Evolutionary conservation across 2,113 vertebrate genomes (phyloP).

Genomic region (Coturnix japonica): DNA sequence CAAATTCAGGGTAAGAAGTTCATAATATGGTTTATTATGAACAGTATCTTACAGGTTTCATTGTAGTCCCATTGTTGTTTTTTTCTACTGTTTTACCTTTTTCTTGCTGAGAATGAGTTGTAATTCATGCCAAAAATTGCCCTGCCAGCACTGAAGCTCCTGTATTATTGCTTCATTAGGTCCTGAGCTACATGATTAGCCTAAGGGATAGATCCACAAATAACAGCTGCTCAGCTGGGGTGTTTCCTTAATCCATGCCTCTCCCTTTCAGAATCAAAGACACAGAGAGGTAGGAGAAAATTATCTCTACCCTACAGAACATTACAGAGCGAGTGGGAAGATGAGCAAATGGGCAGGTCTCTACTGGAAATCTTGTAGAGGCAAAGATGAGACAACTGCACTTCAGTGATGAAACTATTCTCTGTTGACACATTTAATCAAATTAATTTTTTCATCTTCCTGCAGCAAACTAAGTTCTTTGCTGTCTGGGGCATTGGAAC

Average conservation of each 20-base stretch:
- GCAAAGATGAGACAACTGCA: neutral
- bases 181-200: constrained; percentile 38
- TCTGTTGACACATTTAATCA: constrained; percentile 14
- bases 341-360: neutral
- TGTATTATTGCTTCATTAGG: constrained; percentile 51
- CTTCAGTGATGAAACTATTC: neutral
- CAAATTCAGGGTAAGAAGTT: neutral
- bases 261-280: constrained; percentile 48
- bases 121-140: constrained; percentile 26
- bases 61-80: neutral
- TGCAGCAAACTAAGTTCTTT: neutral
- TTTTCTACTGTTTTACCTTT: neutral
- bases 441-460: constrained; percentile 20
- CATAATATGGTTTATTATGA: neutral
- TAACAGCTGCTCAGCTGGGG: constrained; percentile 56
- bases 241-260: constrained; percentile 55
- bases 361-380: constrained; percentile 15
- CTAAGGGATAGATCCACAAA: constrained; percentile 50
- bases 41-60: neutral
- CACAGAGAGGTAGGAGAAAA: neutral
- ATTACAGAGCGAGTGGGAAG: neutral
- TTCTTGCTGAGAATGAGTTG: neutral
- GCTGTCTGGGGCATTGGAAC: neutral
- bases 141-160: constrained; percentile 8
- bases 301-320: constrained; percentile 31